phyloP scores from a whole-genome alignment of 37 sponge, comb jelly and placozoan genomes.

The Ianthella basta region DNA sequence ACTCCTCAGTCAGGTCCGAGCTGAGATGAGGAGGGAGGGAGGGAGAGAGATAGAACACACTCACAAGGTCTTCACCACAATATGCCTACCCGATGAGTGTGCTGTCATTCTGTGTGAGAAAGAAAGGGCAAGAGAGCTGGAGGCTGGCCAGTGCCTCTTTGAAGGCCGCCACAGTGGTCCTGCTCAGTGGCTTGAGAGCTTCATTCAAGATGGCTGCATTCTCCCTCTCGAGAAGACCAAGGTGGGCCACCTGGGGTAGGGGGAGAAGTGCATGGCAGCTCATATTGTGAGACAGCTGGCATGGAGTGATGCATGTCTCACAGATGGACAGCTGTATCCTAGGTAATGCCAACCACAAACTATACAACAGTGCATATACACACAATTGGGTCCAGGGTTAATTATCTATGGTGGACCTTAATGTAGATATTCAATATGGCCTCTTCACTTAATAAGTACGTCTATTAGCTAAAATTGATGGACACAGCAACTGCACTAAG shows the following conservation, averaged over 20 bases:
- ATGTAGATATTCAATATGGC: too few relatives aligned
- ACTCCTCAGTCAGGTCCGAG: constrained; percentile 53
- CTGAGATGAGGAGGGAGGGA: constrained; percentile 39
- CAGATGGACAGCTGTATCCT: background rate
- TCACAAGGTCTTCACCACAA: background rate
- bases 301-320: too few relatives aligned
- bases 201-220: constrained; percentile 89
- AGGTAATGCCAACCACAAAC: too few relatives aligned
- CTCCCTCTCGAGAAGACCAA: constrained; percentile 87
- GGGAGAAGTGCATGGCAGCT: background rate
- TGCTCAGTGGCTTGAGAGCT: constrained; percentile 68
- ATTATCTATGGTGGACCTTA: too few relatives aligned
- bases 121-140: constrained; percentile 64
- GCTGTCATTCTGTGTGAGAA: constrained; percentile 91
- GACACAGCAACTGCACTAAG: too few relatives aligned
- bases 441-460: too few relatives aligned
- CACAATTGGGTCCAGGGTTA: too few relatives aligned
- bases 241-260: constrained; percentile 52
- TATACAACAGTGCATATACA: too few relatives aligned
- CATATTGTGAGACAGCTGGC: background rate
- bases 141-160: constrained; percentile 58
- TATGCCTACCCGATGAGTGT: constrained; percentile 81
- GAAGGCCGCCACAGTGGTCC: constrained; percentile 63
- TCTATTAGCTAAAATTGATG: too few relatives aligned
- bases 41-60: too few relatives aligned